Percentiles rank a stretch among this genome's conserved stretches.
These are phyloP conservation scores for Peromyscus nudipes DNA, from an alignment of 2,797 vertebrate genomes.

Conservation along the genomic window DNA sequence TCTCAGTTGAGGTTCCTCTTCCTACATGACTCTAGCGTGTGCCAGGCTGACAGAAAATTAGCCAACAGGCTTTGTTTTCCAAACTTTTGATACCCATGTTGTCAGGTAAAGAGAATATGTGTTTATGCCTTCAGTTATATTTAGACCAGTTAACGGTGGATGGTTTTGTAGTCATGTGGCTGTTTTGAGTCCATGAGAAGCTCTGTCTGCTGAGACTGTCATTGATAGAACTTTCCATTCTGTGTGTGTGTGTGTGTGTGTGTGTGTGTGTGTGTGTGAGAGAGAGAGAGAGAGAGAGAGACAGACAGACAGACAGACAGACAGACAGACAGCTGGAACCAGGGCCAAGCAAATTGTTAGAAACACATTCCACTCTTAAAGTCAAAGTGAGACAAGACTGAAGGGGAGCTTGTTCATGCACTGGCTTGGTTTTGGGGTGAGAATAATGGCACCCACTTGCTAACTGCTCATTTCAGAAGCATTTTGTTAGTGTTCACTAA, in stretches of 20 bases:
- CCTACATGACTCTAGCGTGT: not conserved
- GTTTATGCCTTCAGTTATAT: not conserved
- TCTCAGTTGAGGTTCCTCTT: not conserved
- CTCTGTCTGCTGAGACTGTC: not conserved
- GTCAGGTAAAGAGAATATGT: conserved; percentile 23
- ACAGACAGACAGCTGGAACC: not conserved
- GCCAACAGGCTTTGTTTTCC: conserved; percentile 30
- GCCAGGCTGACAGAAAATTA: not conserved
- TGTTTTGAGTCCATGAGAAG: not conserved
- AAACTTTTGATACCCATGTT: conserved; percentile 52
- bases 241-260: not conserved
- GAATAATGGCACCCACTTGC: not conserved
- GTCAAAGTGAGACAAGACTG: not conserved
- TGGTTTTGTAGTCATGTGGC: not conserved
- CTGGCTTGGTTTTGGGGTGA: not conserved
- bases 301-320: too few relatives aligned
- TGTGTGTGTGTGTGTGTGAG: not conserved
- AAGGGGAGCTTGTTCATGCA: not conserved
- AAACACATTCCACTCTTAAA: conserved; percentile 2
- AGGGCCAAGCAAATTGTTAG: not conserved
- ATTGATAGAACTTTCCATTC: not conserved
- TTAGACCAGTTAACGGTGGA: not conserved
- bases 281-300: too few relatives aligned
- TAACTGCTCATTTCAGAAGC: conserved; percentile 12
- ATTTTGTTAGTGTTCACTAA: conserved; percentile 21